phyloP scores from a whole-genome alignment of 2,797 vertebrate species.

The Rachycentron canadum region DNA sequence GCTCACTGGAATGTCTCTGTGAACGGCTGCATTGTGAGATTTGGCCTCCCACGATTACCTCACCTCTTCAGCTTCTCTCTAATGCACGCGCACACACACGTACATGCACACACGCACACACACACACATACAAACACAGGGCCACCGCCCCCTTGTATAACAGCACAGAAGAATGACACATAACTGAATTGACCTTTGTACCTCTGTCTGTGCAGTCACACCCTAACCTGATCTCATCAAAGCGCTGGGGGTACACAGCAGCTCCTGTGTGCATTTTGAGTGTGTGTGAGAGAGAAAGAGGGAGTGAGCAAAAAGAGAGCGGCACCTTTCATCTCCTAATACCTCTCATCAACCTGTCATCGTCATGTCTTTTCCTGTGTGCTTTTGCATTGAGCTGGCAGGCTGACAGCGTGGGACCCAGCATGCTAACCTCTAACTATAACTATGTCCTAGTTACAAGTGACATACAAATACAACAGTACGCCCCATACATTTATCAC shows the following conservation, averaged over 20 bases:
- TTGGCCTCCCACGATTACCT: conserved; percentile 78
- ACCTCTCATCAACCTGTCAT: conserved; percentile 67
- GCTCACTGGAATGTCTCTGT: conserved; percentile 74
- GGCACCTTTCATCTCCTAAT: conserved; percentile 69
- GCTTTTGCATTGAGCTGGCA: conserved; percentile 41
- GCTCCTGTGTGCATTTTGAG: conserved; percentile 54
- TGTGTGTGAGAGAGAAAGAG: conserved; percentile 26
- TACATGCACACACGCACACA: conserved; percentile 26
- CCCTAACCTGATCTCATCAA: conserved; percentile 77
- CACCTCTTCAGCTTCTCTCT: conserved; percentile 76
- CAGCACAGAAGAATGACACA: conserved; percentile 67
- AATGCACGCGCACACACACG: conserved; percentile 28
- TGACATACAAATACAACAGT: background rate
- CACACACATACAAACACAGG: conserved; percentile 20
- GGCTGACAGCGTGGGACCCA: conserved; percentile 60
- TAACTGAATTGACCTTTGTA: conserved; percentile 78
- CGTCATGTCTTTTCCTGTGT: conserved; percentile 45
- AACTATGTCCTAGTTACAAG: background rate
- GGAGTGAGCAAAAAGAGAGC: conserved; percentile 27
- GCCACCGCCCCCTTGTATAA: conserved; percentile 70
- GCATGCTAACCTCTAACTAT: conserved; percentile 4
- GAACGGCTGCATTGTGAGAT: conserved; percentile 79
- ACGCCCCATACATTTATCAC: background rate
- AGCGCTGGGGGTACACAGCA: conserved; percentile 49
- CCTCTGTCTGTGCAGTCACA: conserved; percentile 67